A percentile compares a stretch with the other conserved stretches of the same genome.
Evolutionary conservation across 2,113 vertebrate species (phyloP).

Genomic region (Camelus bactrianus): DNA sequence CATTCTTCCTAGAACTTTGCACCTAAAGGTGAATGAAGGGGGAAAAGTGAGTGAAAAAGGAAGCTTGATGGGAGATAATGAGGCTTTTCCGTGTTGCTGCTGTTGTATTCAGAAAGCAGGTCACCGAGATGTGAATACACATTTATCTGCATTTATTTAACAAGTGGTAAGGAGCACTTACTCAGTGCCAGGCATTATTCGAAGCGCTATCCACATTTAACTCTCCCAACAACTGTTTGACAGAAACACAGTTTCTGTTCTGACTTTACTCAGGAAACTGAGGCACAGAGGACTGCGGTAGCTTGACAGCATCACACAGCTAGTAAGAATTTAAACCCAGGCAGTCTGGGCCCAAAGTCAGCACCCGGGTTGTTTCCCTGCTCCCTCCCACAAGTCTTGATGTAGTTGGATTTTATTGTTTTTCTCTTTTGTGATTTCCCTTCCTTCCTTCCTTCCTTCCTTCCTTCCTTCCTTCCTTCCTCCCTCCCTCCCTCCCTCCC

Average conservation of each 20-base stretch:
- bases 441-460: not conserved
- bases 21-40: not conserved
- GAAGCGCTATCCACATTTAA: not conserved
- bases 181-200: not conserved
- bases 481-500: not conserved
- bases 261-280: not conserved
- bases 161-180: not conserved
- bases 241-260: not conserved
- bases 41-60: not conserved
- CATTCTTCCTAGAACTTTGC: conserved; percentile 31
- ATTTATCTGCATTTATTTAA: not conserved
- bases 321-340: not conserved
- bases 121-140: not conserved
- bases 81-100: not conserved
- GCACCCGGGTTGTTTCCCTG: not conserved
- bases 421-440: not conserved
- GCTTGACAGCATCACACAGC: not conserved
- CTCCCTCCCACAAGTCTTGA: not conserved
- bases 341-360: not conserved
- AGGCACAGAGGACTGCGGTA: not conserved
- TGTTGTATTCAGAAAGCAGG: not conserved
- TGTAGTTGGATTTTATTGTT: not conserved
- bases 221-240: not conserved
- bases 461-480: not conserved
- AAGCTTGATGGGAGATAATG: not conserved